Conservation (phyloP, 2,113 vertebrate genomes). For the Lagenorhynchus albirostris region DNA sequence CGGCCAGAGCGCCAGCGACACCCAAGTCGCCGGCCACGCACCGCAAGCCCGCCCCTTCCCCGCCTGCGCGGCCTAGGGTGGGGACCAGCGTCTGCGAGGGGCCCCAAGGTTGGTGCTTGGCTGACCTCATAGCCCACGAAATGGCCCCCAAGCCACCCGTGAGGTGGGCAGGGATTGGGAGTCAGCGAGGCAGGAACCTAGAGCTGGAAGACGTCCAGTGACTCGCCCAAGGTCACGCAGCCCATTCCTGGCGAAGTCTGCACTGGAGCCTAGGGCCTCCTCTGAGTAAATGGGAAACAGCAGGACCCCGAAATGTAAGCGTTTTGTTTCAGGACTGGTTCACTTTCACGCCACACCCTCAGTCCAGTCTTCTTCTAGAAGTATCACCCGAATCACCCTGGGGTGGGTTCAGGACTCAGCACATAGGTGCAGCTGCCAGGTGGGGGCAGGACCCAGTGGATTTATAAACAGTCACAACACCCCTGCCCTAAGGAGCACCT, state of each 20-base stretch:
- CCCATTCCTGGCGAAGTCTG: background rate
- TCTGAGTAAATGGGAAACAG: background rate
- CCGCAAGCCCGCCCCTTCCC: background rate
- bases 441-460: background rate
- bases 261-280: background rate
- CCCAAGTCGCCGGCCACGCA: background rate
- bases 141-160: background rate
- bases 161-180: no score
- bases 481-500: no score
- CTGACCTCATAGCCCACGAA: background rate
- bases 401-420: background rate
- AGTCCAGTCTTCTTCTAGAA: background rate
- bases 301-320: background rate
- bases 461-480: background rate
- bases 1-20: background rate
- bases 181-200: background rate
- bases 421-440: background rate
- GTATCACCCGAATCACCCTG: background rate
- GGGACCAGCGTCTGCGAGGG: background rate
- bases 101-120: background rate
- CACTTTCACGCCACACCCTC: background rate
- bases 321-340: background rate
- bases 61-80: background rate
- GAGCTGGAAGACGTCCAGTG: background rate
- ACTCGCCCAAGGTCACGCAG: background rate